Evolutionary conservation across 1,140 invertebrate genomes (phyloP).

Genomic region (Drosophila suzukii): DNA sequence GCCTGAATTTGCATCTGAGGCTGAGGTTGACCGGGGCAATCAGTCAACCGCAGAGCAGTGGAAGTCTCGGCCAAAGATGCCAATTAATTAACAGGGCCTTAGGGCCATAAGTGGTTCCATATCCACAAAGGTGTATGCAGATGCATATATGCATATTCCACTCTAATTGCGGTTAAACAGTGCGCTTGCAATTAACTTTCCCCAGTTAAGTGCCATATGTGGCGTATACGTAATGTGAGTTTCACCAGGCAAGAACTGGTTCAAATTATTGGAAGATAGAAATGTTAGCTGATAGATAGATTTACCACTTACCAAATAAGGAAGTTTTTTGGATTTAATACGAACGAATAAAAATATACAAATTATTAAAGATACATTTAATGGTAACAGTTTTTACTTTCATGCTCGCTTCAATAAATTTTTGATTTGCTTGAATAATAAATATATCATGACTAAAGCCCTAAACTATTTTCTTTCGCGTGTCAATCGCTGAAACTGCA

Average conservation of each 20-base stretch:
- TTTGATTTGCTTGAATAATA: slow-evolving; percentile 22
- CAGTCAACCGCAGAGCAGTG: slow-evolving; percentile 30
- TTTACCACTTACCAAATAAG: not conserved
- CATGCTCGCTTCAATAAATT: not conserved
- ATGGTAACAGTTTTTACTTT: not conserved
- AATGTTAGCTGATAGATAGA: not conserved
- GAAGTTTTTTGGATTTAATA: not conserved
- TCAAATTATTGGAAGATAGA: not conserved
- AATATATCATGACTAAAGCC: slow-evolving; percentile 19
- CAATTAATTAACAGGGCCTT: slow-evolving; percentile 42
- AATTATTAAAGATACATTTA: not conserved
- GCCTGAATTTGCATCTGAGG: not conserved
- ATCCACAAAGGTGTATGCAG: not conserved
- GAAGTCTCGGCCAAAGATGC: slow-evolving; percentile 29
- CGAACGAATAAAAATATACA: not conserved
- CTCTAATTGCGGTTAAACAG: slow-evolving; percentile 36
- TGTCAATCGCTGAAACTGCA: slow-evolving; percentile 45
- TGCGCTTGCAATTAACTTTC: slow-evolving; percentile 21
- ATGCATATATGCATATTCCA: slow-evolving; percentile 21
- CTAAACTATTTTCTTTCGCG: slow-evolving; percentile 32
- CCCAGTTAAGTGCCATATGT: slow-evolving; percentile 1
- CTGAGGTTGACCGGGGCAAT: slow-evolving; percentile 37
- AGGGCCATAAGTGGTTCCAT: slow-evolving; percentile 19
- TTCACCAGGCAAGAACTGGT: not conserved
- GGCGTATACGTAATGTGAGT: slow-evolving; percentile 47